A percentile compares a stretch with the other conserved stretches of the same genome.
Conservation (phyloP, 2,797 vertebrate genomes). For the Melanotaenia boesemani region DNA sequence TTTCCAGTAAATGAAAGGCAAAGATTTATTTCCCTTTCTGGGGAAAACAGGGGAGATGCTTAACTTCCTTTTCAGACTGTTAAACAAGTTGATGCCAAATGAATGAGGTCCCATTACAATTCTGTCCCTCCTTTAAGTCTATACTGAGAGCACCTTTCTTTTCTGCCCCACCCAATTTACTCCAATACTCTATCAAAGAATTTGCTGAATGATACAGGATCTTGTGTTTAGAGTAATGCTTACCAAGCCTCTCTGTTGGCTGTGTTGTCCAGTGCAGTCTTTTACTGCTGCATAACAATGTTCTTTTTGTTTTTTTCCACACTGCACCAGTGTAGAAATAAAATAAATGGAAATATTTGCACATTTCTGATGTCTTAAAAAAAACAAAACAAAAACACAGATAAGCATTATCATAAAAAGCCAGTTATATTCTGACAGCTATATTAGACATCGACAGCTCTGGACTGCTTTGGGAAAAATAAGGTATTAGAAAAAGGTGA, state of each 20-base stretch:
- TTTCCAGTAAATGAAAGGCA: constrained; percentile 53
- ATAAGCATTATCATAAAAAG: constrained; percentile 17
- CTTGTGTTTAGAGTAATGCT: constrained; percentile 14
- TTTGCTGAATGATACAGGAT: constrained; percentile 22
- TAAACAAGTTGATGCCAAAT: constrained; percentile 28
- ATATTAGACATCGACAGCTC: constrained; percentile 33
- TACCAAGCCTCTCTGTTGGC: constrained; percentile 26
- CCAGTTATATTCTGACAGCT: constrained; percentile 35
- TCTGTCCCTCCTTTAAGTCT: constrained; percentile 13
- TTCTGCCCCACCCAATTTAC: not conserved
- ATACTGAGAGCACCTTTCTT: not conserved
- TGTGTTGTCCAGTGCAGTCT: constrained; percentile 42
- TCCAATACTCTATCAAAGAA: constrained; percentile 1
- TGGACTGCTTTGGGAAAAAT: constrained; percentile 15
- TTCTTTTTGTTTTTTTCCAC: not conserved
- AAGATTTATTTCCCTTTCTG: constrained; percentile 55
- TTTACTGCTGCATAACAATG: constrained; percentile 52
- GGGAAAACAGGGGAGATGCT: constrained; percentile 37
- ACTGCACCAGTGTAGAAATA: constrained; percentile 47
- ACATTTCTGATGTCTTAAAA: constrained; percentile 23
- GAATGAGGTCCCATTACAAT: constrained; percentile 24
- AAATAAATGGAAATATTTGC: constrained; percentile 51
- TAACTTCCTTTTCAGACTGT: constrained; percentile 28
- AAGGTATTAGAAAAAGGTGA: not conserved
- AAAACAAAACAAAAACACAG: not conserved